Percentiles rank a stretch among this genome's conserved stretches.
Evolutionary conservation across 2,888 invertebrate genomes (phyloP).

Genomic region (Pollenia labialis): DNA sequence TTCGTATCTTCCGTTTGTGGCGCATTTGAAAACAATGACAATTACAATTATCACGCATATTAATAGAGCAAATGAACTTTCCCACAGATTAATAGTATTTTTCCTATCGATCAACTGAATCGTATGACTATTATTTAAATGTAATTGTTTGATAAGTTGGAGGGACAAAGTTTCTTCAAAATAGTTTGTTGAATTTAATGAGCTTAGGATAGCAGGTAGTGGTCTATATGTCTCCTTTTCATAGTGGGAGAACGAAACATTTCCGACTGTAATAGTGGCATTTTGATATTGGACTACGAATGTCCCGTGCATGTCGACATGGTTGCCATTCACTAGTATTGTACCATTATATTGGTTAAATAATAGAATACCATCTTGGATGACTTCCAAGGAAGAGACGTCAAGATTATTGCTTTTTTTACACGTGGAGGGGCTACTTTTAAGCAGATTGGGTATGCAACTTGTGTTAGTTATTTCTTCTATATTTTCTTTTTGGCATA

Average conservation of each 20-base stretch:
- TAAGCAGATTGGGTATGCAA: conserved; percentile 12
- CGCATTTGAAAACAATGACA: background rate
- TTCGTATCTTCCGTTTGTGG: background rate
- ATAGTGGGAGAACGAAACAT: too few species aligned
- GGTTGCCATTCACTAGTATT: background rate
- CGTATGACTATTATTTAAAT: too few species aligned
- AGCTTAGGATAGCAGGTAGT: too few species aligned
- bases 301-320: background rate
- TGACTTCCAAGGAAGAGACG: conserved; percentile 9
- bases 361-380: conserved; percentile 16
- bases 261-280: too few species aligned
- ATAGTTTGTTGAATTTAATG: too few species aligned
- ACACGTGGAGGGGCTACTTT: conserved; percentile 14
- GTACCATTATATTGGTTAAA: conserved; percentile 22
- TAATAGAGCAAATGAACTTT: too few species aligned
- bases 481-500: background rate
- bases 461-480: conserved; percentile 8
- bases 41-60: background rate
- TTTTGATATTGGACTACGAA: too few species aligned
- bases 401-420: conserved; percentile 17
- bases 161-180: too few species aligned
- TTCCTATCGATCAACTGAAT: too few species aligned
- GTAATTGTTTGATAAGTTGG: too few species aligned
- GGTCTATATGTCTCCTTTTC: too few species aligned
- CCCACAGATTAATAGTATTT: too few species aligned